Base-by-base conservation (phyloP, 1,140 invertebrate species). In the Holotrichia oblita region DNA sequence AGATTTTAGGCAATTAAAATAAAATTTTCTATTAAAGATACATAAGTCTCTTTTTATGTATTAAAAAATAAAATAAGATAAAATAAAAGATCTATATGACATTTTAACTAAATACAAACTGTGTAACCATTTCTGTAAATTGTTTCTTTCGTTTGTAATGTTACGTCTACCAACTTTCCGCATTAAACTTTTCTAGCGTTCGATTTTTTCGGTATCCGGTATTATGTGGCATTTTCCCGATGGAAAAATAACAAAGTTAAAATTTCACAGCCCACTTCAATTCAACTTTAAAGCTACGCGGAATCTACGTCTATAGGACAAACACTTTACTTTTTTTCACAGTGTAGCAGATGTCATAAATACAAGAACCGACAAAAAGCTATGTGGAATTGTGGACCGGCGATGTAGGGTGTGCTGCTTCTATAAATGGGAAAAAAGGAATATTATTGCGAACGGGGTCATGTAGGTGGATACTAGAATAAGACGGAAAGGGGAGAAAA, bases 171-270 rank as follows among this genome's bases (percentile, higher is more conserved):
- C 27, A 34, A 34, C 2, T 34, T 34, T 34, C 27, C 27, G 27
- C 27, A 34, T 34, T 1, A 34, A 34, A 34, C 27, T 34, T 34
- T 34, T 4, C 48, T 55, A 17, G 6, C 14, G n/a, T 55, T n/a
- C n/a, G 17, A 20, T 55, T 55, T 55, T 55, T 55, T 55, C 17
- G 2, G 12, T 55, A 1, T 17, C n/a, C 48, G 48, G 14, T 55
- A 14, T 55, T 17, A 17, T 17, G 12, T 55, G 14, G 48, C 48
- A n/a, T 55, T 55, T 55, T 55, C 48, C 27, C 48, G 48, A 55
- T 55, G 48, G 48, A 55, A 55, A 55, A 55, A 55, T 55, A 55
- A 55, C 48, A 55, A 55, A 55, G 48, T 55, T 55, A 55, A 55
- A 55, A 55, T 17, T 14, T 3, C 48, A 17, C 48, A 17, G 48